Evolutionary conservation across 2,888 invertebrate species (phyloP), one percentile per base, ranked within the genome.

Genomic region (Drosophila nigricruria): DNA sequence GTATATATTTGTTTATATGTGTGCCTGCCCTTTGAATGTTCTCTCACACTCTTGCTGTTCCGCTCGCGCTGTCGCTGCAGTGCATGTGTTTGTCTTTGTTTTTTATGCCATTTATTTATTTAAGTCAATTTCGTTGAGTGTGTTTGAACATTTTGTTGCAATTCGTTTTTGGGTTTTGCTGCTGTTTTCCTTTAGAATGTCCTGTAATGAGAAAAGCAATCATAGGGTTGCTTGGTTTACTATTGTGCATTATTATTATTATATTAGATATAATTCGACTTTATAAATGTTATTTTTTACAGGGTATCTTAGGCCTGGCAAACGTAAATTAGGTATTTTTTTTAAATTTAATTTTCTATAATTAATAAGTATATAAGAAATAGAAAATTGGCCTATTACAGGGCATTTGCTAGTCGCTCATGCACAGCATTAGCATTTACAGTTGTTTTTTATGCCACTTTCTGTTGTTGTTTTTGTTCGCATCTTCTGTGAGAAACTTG

Each of bases 81-180:
- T 77, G 67, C 72, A 71, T 85, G 73, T 78, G 77, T 81, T 77
- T 81, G 77, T 73, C 84, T 84, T 84, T 87, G 77, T 84, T 83
- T 82, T 82, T 82, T 82, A 80, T 79, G 70, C 58, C 88, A 85
- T 85, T 85, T 85, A 87, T 87, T 87, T 85, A 84, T 84, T 87
- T 84, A 87, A 85, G 88, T 78, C 85, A 85, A 87, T 87, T 85
- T 84, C 63, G 87, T 67, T 84, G 87, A 85, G 84, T 87, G 84
- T 84, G 78, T 84, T 87, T 77, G 80, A 84, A 68, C 84, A 84
- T 87, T 87, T 84, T 84, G 87, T 78, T 80, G 79, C 84, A 87
- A 78, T 86, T 87, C 68, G 79, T 82, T 79, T 71, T 84, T 57
- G 62, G 74, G 67, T 54, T 72, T 78, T 66, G 68, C 53, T 53